Evolutionary conservation across 2,797 vertebrate genomes (phyloP), one percentile per base, ranked within the genome.

Genomic region (Phylloscopus collybita): DNA sequence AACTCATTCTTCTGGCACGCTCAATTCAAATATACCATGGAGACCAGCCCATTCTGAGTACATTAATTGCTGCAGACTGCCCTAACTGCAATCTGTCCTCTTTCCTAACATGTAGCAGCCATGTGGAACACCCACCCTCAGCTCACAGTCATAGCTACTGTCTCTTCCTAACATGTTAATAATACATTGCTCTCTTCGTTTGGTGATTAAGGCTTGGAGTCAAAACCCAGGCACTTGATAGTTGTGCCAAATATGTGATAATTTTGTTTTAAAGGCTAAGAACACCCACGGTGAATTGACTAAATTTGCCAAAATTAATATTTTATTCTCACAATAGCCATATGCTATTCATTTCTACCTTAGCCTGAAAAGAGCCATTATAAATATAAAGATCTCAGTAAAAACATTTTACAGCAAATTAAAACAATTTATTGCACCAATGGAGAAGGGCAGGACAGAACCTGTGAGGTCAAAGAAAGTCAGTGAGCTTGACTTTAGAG

Each of bases 271-370:
- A 96, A 96, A 94, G 91, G 86, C 90, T 94, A 92, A 93, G 94
- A 96, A 96, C 95, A 96, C 95, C 95, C 95, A 95, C 91, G 3
- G 91, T 84, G 90, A 93, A 96, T 91, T 94, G 90, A 92, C 82
- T 92, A 86, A 92, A 88, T 96, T 97, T 96, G 95, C 95, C 95
- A 96, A 97, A 96, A 97, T 94, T 93, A 97, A 95, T 96, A 96
- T 96, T 97, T 96, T 92, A 93, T 93, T 96, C 93, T 96, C 90
- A 92, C 93, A 95, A 94, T 90, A 90, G 71, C 88, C 95, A 97
- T 95, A 94, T 96, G 96, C 88, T 97, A 93, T 95, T 94, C 70
- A 95, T 97, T 96, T 97, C 82, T 96, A 96, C 96, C 95, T 94
- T 96, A 93, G 91, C 56, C 88, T 92, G 78, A 67, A 95, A 94